phyloP scores from a whole-genome alignment of 2,113 vertebrate species.

The Sphyrna mokarran region DNA sequence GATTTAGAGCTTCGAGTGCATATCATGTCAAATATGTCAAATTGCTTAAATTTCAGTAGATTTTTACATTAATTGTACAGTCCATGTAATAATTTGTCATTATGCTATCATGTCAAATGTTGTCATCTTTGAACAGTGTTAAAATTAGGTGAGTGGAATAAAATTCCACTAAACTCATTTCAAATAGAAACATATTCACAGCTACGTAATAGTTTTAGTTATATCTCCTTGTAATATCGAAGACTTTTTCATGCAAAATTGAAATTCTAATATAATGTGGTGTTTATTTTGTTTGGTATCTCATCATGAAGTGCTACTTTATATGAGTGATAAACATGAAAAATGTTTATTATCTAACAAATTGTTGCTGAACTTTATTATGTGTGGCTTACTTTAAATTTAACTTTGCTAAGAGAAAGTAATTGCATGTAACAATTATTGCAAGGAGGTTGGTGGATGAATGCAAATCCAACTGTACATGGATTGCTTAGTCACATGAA shows the following conservation, averaged over 20 bases:
- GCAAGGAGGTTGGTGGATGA: background rate
- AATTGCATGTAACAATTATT: background rate
- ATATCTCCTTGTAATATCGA: background rate
- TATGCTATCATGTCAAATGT: background rate
- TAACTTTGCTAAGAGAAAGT: background rate
- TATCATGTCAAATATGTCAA: conserved; percentile 40
- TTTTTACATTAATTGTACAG: background rate
- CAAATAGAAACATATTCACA: background rate
- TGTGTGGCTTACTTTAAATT: background rate
- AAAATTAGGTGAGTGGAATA: conserved; percentile 3
- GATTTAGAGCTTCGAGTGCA: conserved; percentile 37
- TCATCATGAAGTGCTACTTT: background rate
- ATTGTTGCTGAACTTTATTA: background rate
- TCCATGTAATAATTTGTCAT: background rate
- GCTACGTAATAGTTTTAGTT: background rate
- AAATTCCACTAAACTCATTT: background rate
- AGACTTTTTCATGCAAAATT: background rate
- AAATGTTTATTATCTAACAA: background rate
- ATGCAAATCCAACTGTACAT: background rate
- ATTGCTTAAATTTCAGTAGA: conserved; percentile 36
- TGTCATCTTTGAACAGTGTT: background rate
- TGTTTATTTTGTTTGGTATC: background rate
- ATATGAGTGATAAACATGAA: too few species aligned
- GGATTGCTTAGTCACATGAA: background rate
- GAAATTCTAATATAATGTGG: background rate